Percentiles rank a stretch among this genome's conserved stretches.
Conservation (phyloP, 2,113 vertebrate genomes). For the Balaeniceps rex region DNA sequence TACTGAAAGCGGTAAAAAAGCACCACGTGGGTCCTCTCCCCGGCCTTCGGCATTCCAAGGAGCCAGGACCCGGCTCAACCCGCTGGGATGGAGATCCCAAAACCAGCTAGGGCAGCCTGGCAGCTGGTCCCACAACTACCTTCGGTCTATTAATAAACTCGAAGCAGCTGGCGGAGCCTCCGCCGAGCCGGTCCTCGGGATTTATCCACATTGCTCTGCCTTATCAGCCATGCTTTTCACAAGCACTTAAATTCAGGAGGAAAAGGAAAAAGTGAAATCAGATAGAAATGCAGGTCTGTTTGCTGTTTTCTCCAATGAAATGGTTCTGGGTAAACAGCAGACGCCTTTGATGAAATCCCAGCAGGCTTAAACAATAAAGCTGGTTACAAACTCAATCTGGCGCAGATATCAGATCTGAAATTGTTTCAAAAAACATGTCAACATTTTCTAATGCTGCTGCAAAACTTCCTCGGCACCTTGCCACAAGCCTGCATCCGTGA, state of each 20-base stretch:
- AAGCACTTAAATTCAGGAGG: constrained; percentile 77
- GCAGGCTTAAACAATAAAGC: constrained; percentile 85
- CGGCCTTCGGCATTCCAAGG: background rate
- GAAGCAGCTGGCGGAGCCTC: constrained; percentile 43
- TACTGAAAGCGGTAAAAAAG: background rate
- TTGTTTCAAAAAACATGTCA: constrained; percentile 82
- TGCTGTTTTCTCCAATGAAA: constrained; percentile 82
- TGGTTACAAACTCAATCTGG: constrained; percentile 85
- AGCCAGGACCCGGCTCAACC: background rate
- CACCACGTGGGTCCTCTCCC: background rate
- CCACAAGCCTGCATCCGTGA: background rate
- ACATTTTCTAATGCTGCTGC: constrained; percentile 75
- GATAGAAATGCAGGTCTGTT: constrained; percentile 82
- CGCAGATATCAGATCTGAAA: constrained; percentile 82
- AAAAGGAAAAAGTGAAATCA: constrained; percentile 78
- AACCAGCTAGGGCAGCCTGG: background rate
- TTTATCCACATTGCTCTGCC: constrained; percentile 55
- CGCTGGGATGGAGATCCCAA: background rate
- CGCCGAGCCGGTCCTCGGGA: background rate
- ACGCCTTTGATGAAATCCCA: constrained; percentile 84
- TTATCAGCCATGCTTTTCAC: constrained; percentile 77
- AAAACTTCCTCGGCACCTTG: constrained; percentile 66
- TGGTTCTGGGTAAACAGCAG: constrained; percentile 82
- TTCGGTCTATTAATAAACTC: constrained; percentile 7
- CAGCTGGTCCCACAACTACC: constrained; percentile 7